Conservation (phyloP, 2,113 vertebrate genomes). For the Lampris incognitus region DNA sequence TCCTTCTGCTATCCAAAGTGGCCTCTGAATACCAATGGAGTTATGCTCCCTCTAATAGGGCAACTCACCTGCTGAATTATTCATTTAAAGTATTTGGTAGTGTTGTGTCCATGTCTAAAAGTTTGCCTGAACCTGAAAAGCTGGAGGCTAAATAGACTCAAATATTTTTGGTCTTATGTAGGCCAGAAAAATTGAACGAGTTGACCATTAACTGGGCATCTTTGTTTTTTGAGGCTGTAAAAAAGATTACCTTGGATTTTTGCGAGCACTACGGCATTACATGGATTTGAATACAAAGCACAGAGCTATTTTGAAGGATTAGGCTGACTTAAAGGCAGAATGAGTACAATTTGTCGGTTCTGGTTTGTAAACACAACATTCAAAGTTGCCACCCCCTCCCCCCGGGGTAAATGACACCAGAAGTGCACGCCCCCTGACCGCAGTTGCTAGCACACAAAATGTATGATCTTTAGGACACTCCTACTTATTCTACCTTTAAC, state of each 20-base stretch:
- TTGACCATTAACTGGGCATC: neutral
- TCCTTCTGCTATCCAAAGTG: constrained; percentile 41
- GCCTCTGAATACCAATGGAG: constrained; percentile 51
- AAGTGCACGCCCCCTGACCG: no score
- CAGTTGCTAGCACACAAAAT: no score
- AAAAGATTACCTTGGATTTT: constrained; percentile 8
- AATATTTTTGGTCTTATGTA: constrained; percentile 20
- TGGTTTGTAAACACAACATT: no score
- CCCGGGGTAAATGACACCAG: no score
- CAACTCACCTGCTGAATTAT: constrained; percentile 64
- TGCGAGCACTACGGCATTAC: neutral
- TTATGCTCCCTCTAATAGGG: constrained; percentile 45
- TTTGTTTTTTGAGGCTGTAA: neutral
- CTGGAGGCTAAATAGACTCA: constrained; percentile 18
- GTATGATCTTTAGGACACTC: no score
- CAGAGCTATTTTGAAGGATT: neutral
- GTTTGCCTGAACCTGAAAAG: constrained; percentile 29
- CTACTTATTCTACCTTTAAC: no score
- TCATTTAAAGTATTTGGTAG: constrained; percentile 49
- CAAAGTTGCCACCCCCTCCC: no score
- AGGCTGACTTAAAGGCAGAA: no score
- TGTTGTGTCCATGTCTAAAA: constrained; percentile 32
- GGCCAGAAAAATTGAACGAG: neutral
- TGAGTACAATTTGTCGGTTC: no score
- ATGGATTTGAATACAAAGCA: constrained; percentile 11